Evolutionary conservation across 2,888 invertebrate species (phyloP).

Genomic region (Crioceris asparagi): DNA sequence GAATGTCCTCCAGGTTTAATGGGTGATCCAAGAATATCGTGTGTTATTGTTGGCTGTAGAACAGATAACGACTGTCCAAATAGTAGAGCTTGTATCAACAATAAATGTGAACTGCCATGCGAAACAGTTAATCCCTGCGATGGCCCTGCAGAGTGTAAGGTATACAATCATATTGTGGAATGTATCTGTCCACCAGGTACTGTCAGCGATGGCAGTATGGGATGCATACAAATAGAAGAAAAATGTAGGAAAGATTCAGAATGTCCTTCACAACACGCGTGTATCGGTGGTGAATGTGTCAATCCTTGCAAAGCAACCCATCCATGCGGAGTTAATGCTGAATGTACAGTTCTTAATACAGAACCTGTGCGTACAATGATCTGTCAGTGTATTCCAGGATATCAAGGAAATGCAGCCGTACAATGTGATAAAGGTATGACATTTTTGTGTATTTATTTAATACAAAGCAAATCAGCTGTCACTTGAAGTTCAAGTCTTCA

Average conservation of each 20-base stretch:
- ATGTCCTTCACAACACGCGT: slow-evolving; percentile 74
- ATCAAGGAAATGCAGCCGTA: slow-evolving; percentile 75
- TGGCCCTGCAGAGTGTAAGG: slow-evolving; percentile 63
- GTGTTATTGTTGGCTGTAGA: slow-evolving; percentile 71
- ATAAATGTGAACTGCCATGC: slow-evolving; percentile 70
- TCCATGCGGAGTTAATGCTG: slow-evolving; percentile 73
- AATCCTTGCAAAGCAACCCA: slow-evolving; percentile 71
- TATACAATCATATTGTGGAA: slow-evolving; percentile 63
- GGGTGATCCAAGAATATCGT: slow-evolving; percentile 70
- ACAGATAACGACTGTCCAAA: slow-evolving; percentile 70
- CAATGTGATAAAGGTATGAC: slow-evolving; percentile 70
- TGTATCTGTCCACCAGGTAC: slow-evolving; percentile 75
- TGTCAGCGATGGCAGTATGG: slow-evolving; percentile 49
- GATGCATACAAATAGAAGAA: slow-evolving; percentile 49
- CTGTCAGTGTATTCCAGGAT: slow-evolving; percentile 78
- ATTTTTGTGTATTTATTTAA: neutral
- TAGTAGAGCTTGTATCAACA: slow-evolving; percentile 70
- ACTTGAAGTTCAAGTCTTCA: neutral
- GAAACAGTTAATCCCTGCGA: slow-evolving; percentile 55
- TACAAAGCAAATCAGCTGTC: neutral
- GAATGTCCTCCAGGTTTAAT: slow-evolving; percentile 71
- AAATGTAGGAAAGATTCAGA: slow-evolving; percentile 69
- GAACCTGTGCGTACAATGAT: slow-evolving; percentile 78
- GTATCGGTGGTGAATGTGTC: slow-evolving; percentile 69
- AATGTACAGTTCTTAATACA: slow-evolving; percentile 70